Evolutionary conservation across 2,113 vertebrate genomes (phyloP), one percentile per base, ranked within the genome.

Genomic region (Pelodiscus sinensis): DNA sequence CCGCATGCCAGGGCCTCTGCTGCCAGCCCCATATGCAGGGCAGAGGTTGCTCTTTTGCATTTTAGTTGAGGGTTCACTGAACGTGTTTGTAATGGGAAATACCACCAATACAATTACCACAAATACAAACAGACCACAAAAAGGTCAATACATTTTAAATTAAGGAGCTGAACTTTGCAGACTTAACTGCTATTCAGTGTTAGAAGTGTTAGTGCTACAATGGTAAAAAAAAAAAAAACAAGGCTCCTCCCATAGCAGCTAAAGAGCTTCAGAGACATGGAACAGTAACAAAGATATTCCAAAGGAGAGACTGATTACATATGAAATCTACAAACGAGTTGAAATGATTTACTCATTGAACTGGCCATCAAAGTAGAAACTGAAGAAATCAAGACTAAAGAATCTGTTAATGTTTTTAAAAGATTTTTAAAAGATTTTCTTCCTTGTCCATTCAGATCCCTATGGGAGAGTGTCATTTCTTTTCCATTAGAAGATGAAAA

Each of bases 41-140:
- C 25, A 62, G 83, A 89, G 56, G 8, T 78, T 60, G 25, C 3
- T 87, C 91, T 54, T 58, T 92, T 89, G 73, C 65, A 87, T 89
- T 89, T 93, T 86, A 84, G 84, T 29, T 71, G 11, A 38, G 65
- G 82, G 78, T 84, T 83, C 80, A 31, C 93, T 89, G 50, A n/a
- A 82, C 65, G 12, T 25, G 9, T 82, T 38, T 93, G 78, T 60
- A 25, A 68, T 31, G 65, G 29, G 35, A 87, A 92, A 96, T 79
- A 81, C 82, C 81, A 9, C 44, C 85, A 79, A 73, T 87, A 84
- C 81, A 83, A 87, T 52, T 79, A 65, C 2, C 24, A 84, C 44
- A 52, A 79, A n/a, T 80, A 60, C 62, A 58, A 90, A 71, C 24
- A 85, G 81, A 77, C 88, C 79, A 35, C 38, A 89, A 56, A 87